Evolutionary conservation across 2,888 invertebrate genomes (phyloP).

Genomic region (Lasioglossum lativentre): DNA sequence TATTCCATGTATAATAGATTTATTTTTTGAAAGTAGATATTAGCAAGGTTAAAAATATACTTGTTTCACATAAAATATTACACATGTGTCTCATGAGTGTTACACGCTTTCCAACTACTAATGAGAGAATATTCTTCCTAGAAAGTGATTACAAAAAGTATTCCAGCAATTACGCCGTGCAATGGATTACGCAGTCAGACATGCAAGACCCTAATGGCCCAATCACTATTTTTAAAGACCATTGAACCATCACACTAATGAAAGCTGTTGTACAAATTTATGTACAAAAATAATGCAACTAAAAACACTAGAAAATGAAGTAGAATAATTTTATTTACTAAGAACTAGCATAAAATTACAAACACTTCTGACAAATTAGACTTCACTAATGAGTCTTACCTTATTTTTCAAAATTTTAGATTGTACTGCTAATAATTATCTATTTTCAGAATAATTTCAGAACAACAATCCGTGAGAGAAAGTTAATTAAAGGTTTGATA

Average conservation of each 20-base stretch:
- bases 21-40: not conserved
- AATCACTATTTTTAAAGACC: not conserved
- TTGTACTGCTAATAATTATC: not conserved
- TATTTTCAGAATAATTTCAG: not conserved
- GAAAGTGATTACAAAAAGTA: conserved; percentile 12
- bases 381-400: not conserved
- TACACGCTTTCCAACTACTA: not conserved
- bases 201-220: not conserved
- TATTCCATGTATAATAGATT: not conserved
- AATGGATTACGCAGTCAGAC: not conserved
- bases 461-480: not conserved
- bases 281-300: not conserved
- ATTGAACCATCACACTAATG: not conserved
- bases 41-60: not conserved
- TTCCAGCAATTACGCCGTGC: not conserved
- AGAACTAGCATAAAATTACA: not conserved
- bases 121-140: not conserved
- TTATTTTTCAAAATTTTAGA: not conserved
- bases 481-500: not conserved
- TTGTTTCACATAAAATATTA: not conserved
- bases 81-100: not conserved
- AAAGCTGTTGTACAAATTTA: not conserved
- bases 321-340: not conserved
- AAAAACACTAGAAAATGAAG: not conserved
- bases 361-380: not conserved